Conservation (phyloP, 1,140 invertebrate genomes). For the Scaptomyza pallida region DNA sequence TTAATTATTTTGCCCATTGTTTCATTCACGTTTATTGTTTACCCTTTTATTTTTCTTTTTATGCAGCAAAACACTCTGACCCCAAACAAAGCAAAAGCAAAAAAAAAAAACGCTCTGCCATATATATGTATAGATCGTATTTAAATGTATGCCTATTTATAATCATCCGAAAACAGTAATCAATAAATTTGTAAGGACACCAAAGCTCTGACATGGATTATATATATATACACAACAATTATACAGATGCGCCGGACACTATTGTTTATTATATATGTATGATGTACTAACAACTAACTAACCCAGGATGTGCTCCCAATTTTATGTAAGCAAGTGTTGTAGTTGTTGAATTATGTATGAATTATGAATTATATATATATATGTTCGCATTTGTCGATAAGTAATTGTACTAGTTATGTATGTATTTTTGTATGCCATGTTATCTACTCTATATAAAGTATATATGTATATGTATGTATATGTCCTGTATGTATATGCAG, state of each 20-base stretch:
- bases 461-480: constrained; percentile 42
- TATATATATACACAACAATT: constrained; percentile 12
- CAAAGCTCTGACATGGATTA: constrained; percentile 43
- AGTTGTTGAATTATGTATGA: constrained; percentile 32
- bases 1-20: constrained; percentile 11
- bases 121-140: constrained; percentile 10
- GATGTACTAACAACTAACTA: constrained; percentile 14
- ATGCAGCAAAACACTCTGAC: not conserved
- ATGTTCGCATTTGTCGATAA: constrained; percentile 43
- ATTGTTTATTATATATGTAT: too few species aligned
- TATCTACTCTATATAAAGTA: constrained; percentile 45
- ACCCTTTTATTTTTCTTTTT: constrained; percentile 7
- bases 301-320: constrained; percentile 4
- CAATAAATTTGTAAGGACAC: constrained; percentile 40
- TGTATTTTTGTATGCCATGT: constrained; percentile 59
- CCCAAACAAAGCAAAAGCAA: too few species aligned
- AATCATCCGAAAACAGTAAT: constrained; percentile 19
- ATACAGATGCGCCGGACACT: not conserved
- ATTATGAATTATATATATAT: not conserved
- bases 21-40: constrained; percentile 29
- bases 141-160: constrained; percentile 28
- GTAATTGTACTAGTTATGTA: constrained; percentile 58
- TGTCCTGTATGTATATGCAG: not conserved
- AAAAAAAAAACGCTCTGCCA: not conserved
- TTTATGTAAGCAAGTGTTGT: constrained; percentile 46